Evolutionary conservation across 2,113 vertebrate species (phyloP), one percentile per base, ranked within the genome.

Genomic region (Mastomys coucha): DNA sequence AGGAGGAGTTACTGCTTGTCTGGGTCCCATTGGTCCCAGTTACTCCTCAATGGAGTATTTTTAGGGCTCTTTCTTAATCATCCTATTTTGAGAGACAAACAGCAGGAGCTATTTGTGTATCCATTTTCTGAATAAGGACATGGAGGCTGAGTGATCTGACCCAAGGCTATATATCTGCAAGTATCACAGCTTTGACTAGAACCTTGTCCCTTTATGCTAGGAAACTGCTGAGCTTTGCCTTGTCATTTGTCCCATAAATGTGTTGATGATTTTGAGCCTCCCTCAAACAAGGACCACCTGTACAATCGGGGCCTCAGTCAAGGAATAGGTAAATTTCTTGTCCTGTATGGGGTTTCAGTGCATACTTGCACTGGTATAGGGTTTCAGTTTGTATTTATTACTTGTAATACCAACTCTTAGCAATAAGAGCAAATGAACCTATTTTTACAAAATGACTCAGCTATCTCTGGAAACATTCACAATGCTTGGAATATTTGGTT

Each of bases 391-490:
- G 65, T 90, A 80, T 96, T 97, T 96, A 77, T 89, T 86, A 86
- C 53, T 96, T 94, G 89, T 77, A 78, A 95, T 94, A 84, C 77
- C 87, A 75, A 93, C 73, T 94, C 81, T 96, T 89, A 42, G 36
- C 85, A 95, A 94, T 89, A 92, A 91, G 86, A 96, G 63, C 93
- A 93, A 96, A 94, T 96, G 49, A 89, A 70, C 82, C 93, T 97
- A 96, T 97, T 97, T 96, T 97, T 96, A 84, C 90, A 92, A 95
- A 91, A 94, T 97, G 97, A 96, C 95, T 98, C 96, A 96, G 70
- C 91, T 96, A 75, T 97, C 97, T 97, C 94, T 97, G 95, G 96
- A 97, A 97, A 96, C 72, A 56, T 87, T 98, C 84, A 93, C 91
- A 95, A 96, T 91, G 94, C 87, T 93, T 95, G 94, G 96, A 94